Percentiles rank a stretch among this genome's conserved stretches.
These are phyloP conservation scores for Macrochelys suwanniensis DNA, from an alignment of 2,797 vertebrate genomes.

Conservation along the genomic window DNA sequence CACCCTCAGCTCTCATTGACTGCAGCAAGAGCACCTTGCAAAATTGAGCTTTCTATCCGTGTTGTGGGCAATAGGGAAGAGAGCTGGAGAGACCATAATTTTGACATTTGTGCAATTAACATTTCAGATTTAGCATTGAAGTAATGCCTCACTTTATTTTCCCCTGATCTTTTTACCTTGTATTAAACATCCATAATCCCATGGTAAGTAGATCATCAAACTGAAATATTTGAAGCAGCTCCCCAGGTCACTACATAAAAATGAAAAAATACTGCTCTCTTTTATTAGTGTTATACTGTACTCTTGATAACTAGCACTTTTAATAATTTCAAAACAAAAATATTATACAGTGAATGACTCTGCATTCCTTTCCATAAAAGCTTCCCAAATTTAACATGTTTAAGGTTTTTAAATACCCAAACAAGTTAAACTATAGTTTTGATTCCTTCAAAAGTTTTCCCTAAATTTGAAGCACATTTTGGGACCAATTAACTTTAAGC, in stretches of 20 bases:
- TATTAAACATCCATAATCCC: neutral
- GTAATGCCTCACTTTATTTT: neutral
- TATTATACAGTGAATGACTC: neutral
- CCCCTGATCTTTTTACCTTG: conserved; percentile 11
- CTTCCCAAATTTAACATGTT: neutral
- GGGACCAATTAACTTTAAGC: neutral
- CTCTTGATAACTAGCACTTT: neutral
- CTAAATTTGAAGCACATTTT: neutral
- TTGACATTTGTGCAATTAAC: conserved; percentile 38
- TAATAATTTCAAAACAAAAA: neutral
- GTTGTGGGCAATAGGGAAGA: conserved; percentile 17
- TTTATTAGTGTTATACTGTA: accelerated
- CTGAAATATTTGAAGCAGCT: neutral
- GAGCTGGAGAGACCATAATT: conserved; percentile 5
- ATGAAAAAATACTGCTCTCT: neutral
- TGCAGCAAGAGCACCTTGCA: neutral
- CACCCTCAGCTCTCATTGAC: neutral
- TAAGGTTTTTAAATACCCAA: neutral
- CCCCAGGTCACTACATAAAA: neutral
- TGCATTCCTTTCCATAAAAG: neutral
- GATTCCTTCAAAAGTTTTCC: neutral
- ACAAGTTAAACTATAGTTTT: neutral
- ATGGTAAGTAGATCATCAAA: neutral
- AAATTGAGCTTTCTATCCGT: conserved; percentile 6
- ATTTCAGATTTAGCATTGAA: neutral